phyloP scores from a whole-genome alignment of 1,140 invertebrate species.

The Oreohelix idahoensis region DNA sequence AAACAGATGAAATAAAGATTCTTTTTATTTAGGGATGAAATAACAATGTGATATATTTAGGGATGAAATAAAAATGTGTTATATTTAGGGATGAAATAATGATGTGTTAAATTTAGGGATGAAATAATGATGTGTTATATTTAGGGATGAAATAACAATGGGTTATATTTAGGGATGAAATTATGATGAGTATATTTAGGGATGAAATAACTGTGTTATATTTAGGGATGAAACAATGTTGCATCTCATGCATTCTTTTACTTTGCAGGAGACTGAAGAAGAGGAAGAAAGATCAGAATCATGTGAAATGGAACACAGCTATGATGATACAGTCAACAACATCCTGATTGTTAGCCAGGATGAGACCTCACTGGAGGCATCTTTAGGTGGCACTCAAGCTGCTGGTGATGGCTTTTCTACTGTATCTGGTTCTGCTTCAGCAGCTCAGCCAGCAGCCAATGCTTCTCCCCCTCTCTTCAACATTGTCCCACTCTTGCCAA shows the following conservation, averaged over 20 bases:
- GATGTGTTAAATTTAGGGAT: too few species aligned
- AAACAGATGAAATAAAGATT: too few species aligned
- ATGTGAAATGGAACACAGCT: conserved; percentile 58
- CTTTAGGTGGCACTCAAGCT: conserved; percentile 1
- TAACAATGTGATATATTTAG: too few species aligned
- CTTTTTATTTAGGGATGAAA: too few species aligned
- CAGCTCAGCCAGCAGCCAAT: not conserved
- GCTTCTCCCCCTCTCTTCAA: conserved; percentile 19
- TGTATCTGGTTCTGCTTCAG: not conserved
- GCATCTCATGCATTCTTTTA: not conserved
- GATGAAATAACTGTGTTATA: too few species aligned
- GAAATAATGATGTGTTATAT: too few species aligned
- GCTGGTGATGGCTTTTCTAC: not conserved
- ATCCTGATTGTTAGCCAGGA: conserved; percentile 40
- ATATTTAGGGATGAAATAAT: too few species aligned
- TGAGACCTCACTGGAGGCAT: conserved; percentile 20
- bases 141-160: too few species aligned
- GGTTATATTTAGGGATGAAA: too few species aligned
- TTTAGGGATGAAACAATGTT: too few species aligned
- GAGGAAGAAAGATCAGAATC: conserved; percentile 61
- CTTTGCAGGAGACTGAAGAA: conserved; percentile 46
- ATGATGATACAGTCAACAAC: conserved; percentile 58
- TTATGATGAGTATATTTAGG: too few species aligned
- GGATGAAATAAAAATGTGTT: too few species aligned
- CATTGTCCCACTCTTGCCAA: conserved; percentile 33